Base-by-base conservation (phyloP, 2,888 invertebrate genomes). In the Rhimphoctona megacephalus region DNA sequence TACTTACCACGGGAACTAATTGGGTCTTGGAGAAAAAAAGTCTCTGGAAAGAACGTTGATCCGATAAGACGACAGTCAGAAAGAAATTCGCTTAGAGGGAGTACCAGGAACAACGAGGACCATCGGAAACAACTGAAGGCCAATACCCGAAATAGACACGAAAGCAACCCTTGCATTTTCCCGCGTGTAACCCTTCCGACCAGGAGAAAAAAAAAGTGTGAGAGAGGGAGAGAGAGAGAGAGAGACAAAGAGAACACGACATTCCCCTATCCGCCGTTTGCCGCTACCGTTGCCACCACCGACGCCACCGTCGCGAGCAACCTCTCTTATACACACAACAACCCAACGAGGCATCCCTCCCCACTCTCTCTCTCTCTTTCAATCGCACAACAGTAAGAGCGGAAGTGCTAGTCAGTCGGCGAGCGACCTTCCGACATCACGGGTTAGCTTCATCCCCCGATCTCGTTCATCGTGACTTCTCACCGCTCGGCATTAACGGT, bases 341-440 rank as follows among this genome's bases (percentile, higher is more conserved):
- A 94, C 92, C 92, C 94, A 94, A 93, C 93, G 93, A 92, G 92
- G 92, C 91, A 92, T 91, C 92, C 93, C 93, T 93, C 93, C 70
- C 73, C 46, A 46, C 66, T 70, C 73, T 49, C 83, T 67, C 77
- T 78, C 73, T 83, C 88, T 92, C 93, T 92, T 93, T 93, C 92
- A 94, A 94, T 94, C 94, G 94, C 94, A 94, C 94, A 94, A 94
- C 94, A 94, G 94, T 93, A 91, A 92, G 92, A 93, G 91, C 94
- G 94, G 94, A 94, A 94, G 94, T 94, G 90, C 92, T 93, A 94
- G 94, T 94, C 94, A 94, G 94, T 94, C 94, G 94, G 93, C 93
- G 94, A 94, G 94, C 94, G 94, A 94, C 94, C 94, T 94, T 94
- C 93, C 94, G 93, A 94, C 94, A 93, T 94, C 91, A 94, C 94